A percentile compares a stretch with the other conserved stretches of the same genome.
Conservation (phyloP, 2,797 vertebrate genomes). For the Carcharodon carcharias region DNA sequence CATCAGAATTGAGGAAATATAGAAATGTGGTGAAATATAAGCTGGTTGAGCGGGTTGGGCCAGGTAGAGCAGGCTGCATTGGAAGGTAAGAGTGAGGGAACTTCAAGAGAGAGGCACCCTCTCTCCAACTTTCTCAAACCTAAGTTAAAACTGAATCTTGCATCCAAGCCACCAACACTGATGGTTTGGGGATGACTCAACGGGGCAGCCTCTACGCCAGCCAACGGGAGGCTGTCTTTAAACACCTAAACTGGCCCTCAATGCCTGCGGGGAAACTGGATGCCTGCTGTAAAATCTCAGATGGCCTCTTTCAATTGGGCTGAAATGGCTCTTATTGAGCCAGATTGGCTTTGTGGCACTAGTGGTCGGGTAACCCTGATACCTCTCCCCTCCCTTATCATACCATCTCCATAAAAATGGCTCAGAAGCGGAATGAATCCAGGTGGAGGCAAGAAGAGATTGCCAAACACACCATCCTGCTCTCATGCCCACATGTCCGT, state of each 20-base stretch:
- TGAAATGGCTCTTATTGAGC: not conserved
- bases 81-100: not conserved
- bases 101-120: not conserved
- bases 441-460: too few species aligned
- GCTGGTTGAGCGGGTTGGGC: too few species aligned
- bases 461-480: too few species aligned
- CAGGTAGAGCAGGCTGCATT: not conserved
- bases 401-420: not conserved
- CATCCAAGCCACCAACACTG: not conserved
- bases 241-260: not conserved
- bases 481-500: too few species aligned
- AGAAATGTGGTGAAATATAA: too few species aligned
- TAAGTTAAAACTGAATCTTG: not conserved
- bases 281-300: not conserved
- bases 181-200: not conserved
- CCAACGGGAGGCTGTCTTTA: not conserved
- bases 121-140: not conserved
- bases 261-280: not conserved
- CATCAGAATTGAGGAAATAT: too few species aligned
- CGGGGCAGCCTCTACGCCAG: not conserved
- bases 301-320: not conserved
- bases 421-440: not conserved
- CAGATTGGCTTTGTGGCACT: not conserved
- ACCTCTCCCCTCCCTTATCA: too few species aligned
- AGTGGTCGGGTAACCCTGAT: too few species aligned